phyloP scores from a whole-genome alignment of 2,797 vertebrate species.

The Muscicapa comitata region DNA sequence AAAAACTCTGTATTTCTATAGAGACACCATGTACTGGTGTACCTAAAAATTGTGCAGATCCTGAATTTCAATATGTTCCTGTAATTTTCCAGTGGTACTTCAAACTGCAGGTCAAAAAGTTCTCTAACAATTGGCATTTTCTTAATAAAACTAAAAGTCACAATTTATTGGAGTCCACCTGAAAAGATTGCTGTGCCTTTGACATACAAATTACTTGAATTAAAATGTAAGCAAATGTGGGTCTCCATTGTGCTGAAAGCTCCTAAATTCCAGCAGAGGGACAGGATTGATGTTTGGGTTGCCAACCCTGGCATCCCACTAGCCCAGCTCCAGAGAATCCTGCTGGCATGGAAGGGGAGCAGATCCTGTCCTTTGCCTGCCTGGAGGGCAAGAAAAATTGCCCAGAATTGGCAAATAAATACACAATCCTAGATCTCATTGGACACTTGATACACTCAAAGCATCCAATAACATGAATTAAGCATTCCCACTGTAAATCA shows the following conservation, averaged over 20 bases:
- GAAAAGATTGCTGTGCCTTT: neutral
- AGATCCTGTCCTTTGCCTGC: neutral
- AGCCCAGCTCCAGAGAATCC: neutral
- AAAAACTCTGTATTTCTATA: neutral
- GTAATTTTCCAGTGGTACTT: neutral
- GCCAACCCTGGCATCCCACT: fast-evolving
- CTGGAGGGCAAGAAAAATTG: neutral
- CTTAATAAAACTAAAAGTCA: neutral
- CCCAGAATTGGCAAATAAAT: neutral
- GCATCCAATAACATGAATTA: neutral
- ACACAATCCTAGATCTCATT: neutral
- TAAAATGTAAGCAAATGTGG: neutral
- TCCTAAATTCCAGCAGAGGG: neutral
- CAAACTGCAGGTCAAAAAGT: neutral
- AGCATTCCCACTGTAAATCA: neutral
- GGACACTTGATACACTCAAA: neutral
- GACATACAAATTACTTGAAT: neutral
- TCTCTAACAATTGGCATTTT: neutral
- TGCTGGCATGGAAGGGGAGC: neutral
- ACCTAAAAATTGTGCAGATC: neutral
- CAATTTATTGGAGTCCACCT: neutral
- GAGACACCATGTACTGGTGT: neutral
- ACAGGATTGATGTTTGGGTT: neutral
- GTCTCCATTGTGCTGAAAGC: neutral
- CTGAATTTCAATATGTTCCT: neutral